Base-by-base conservation (phyloP, 2,888 invertebrate genomes). In the Campaea margaritaria region DNA sequence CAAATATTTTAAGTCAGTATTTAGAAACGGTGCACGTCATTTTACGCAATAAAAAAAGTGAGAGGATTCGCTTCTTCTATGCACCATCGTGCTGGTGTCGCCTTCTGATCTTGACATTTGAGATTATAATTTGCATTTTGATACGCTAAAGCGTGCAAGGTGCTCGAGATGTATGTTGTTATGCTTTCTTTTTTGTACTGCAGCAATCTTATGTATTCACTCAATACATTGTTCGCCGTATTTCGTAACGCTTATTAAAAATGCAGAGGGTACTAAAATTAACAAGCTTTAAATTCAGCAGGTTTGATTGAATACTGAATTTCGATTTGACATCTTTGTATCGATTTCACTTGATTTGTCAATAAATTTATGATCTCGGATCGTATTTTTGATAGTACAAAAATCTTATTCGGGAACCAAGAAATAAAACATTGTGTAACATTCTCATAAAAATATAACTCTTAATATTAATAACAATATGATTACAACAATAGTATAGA, bases 101-200 rank as follows among this genome's bases (percentile, higher is more conserved):
- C 74, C 73, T 71, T 74, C 72, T 86, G 86, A 83, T 85, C 87
- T 87, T 88, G 89, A 89, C 89, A 88, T 89, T 84, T 70, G 63
- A 76, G 79, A 78, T 82, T 83, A 75, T 65, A 75, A 79, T 79
- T 73, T 70, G 68, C 70, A 72, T 74, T 65, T 52, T 15, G 15
- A 5, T 48, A 52, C 54, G 43, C 59, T 66, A 57, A 14, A 57
- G 52, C 68, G 68, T 52, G 68, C 73, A 69, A 67, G 50, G 63
- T 65, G 54, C 34, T 55, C 13, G 8, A 15, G 16, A 44, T 16
- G 14, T 38, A 31, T 9, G 31, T 9, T 28, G 13, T 12, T 57
- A 50, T 50, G 62, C 68, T 78, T 74, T 72, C 68, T 70, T 73
- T 68, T 43, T 62, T 8, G 10, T 44, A 14, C 14, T 21, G 9